Conservation (phyloP, 2,113 vertebrate genomes). For the Calyptomena viridis region DNA sequence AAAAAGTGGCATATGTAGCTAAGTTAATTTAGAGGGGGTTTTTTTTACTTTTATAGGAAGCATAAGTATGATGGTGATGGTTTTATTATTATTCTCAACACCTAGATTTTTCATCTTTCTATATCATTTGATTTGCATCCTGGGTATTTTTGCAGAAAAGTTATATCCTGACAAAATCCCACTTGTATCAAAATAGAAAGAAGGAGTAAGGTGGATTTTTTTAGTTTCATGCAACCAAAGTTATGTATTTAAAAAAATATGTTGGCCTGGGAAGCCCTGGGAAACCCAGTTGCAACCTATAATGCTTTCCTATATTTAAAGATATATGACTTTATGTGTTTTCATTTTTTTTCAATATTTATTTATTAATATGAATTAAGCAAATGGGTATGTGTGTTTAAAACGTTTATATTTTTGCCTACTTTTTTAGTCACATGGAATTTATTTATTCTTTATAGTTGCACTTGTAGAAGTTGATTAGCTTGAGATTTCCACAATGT, state of each 20-base stretch:
- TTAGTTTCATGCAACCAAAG: background rate
- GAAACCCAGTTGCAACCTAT: background rate
- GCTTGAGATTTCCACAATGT: background rate
- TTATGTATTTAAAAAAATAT: background rate
- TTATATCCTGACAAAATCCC: background rate
- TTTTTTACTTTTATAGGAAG: background rate
- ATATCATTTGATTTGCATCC: background rate
- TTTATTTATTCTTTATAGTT: background rate
- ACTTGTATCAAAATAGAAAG: background rate
- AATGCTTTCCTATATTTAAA: background rate
- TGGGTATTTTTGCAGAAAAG: background rate
- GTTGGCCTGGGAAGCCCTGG: background rate
- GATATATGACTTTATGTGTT: background rate
- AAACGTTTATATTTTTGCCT: background rate
- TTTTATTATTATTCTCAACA: background rate
- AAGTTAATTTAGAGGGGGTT: background rate
- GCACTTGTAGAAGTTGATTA: background rate
- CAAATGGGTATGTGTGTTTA: background rate
- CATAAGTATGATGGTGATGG: rapidly evolving
- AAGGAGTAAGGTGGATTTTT: background rate
- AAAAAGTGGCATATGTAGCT: background rate
- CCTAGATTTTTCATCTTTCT: background rate
- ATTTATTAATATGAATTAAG: background rate
- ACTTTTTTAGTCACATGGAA: background rate
- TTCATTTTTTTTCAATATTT: background rate